A percentile compares a stretch with the other conserved stretches of the same genome.
Evolutionary conservation across 2,113 vertebrate genomes (phyloP).

Genomic region (Pteropus alecto): DNA sequence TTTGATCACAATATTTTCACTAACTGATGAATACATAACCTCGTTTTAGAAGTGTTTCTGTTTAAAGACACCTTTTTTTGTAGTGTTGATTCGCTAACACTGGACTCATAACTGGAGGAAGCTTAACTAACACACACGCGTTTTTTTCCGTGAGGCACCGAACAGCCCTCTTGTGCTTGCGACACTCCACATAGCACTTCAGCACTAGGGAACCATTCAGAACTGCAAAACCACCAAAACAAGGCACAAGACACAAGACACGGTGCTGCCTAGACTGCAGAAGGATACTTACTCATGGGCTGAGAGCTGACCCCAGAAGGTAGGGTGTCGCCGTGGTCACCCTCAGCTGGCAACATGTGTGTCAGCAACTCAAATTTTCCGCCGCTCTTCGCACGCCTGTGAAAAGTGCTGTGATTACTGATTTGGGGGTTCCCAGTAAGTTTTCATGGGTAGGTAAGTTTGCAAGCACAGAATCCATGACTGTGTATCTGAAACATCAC

Average conservation of each 20-base stretch:
- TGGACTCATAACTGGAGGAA: neutral
- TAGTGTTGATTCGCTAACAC: neutral
- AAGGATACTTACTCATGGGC: neutral
- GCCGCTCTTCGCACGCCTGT: fast-evolving
- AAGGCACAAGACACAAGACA: neutral
- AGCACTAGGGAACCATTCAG: fast-evolving
- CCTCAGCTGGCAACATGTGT: neutral
- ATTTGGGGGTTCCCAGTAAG: fast-evolving
- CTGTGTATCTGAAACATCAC: neutral
- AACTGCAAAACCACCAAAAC: neutral
- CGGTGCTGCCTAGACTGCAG: neutral
- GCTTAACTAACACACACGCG: neutral
- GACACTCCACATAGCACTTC: too few species aligned
- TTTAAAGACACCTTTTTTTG: neutral
- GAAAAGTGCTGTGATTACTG: fast-evolving
- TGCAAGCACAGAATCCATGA: neutral
- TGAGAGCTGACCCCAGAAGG: neutral
- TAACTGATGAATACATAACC: neutral
- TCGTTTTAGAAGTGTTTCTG: neutral
- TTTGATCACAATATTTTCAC: too few species aligned
- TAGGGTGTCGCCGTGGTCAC: neutral
- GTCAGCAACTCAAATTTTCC: too few species aligned
- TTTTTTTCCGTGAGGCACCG: neutral
- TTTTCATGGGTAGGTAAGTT: too few species aligned
- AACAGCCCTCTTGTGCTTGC: neutral